Conservation (phyloP, 2,797 vertebrate genomes). For the Lophotriccus pileatus region DNA sequence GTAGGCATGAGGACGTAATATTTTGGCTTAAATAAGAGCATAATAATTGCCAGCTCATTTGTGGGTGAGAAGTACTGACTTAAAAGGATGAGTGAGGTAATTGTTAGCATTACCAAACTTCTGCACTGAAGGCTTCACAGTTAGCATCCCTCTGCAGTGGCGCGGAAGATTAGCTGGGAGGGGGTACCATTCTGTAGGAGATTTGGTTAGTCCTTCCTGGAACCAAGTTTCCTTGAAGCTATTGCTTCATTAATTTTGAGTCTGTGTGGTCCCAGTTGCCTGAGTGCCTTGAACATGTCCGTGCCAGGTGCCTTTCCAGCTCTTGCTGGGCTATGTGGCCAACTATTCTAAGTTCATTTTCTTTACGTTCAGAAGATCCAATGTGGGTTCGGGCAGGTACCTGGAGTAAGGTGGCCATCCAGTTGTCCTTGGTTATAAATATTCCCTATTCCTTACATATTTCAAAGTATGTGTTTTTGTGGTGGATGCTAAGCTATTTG, state of each 20-base stretch:
- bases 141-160: not conserved
- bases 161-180: not conserved
- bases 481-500: not conserved
- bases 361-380: not conserved
- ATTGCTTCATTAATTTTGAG: not conserved
- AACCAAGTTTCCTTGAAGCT: not conserved
- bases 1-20: not conserved
- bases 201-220: not conserved
- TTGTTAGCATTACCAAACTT: not conserved
- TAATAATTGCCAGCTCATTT: conserved; percentile 4
- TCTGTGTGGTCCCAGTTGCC: not conserved
- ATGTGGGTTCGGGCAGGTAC: not conserved
- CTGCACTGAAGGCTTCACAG: not conserved
- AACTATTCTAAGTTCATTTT: not conserved
- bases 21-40: conserved; percentile 1
- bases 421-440: not conserved
- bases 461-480: not conserved
- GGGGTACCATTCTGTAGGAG: not conserved
- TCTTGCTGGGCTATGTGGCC: not conserved
- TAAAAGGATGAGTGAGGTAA: not conserved
- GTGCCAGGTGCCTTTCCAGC: not conserved
- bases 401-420: not conserved
- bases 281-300: not conserved
- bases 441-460: not conserved
- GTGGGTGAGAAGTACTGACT: not conserved